Evolutionary conservation across 2,888 invertebrate species (phyloP), one percentile per base, ranked within the genome.

Genomic region (Anoplius nigerrimus): DNA sequence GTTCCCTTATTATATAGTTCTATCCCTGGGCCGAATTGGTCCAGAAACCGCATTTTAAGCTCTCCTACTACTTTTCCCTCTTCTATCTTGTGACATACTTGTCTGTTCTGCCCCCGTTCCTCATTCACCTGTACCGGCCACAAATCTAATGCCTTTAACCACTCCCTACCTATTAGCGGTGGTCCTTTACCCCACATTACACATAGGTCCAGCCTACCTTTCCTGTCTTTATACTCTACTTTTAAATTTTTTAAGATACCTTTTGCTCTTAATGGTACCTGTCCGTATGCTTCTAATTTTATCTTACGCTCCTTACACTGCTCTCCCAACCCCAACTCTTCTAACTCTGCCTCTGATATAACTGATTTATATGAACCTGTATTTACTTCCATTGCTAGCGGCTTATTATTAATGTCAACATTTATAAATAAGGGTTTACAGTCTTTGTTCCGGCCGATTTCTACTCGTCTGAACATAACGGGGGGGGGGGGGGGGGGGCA

Each of bases 281-380:
- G 52, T 20, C 55, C 66, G 21, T 66, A 67, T 15, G 51, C 57
- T 5, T 57, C 48, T 43, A 66, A 45, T 5, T 53, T 58, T 15
- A 34, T 48, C 5, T 46, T 15, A 13, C 62, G 62, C 42, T 46
- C 22, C 2, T 18, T 51, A n/a, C 71, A 18, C 43, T 53, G 62
- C 18, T 27, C 18, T 27, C 46, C 45, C 18, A 16, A 34, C n/a
- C 65, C 59, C 34, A 59, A 61, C 24, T 66, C 42, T 11, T 65
- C 55, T 1, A 48, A 45, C 11, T 55, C 53, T 45, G 51, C 24
- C 45, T 72, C 66, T 11, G 70, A 70, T n/a, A 67, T 63, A 24
- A 70, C 66, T 2, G 68, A 66, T 27, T 57, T 61, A 54, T 56
- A 70, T 16, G 75, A 62, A 8, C 74, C 76, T 6, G 63, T 66